These are phyloP conservation scores for Cephus spinipes DNA, from an alignment of 2,888 invertebrate species.

Conservation along the genomic window DNA sequence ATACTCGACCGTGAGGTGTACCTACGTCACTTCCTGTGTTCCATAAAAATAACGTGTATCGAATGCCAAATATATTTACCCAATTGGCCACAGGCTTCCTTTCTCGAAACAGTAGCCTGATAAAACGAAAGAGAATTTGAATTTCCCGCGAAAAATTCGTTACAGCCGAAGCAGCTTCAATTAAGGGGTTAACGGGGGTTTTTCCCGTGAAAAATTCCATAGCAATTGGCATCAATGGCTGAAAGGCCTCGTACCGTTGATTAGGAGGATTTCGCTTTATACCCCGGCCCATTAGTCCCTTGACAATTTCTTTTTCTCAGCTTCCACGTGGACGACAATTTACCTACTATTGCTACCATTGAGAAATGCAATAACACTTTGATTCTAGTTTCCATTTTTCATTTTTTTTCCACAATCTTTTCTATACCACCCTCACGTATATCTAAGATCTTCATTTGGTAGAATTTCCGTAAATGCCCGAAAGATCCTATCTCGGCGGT, in stretches of 20 bases:
- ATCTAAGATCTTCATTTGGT: neutral
- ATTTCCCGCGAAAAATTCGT: conserved; percentile 26
- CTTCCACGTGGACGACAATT: neutral
- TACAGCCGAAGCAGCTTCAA: conserved; percentile 35
- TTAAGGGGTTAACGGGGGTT: conserved; percentile 38
- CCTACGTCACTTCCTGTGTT: neutral
- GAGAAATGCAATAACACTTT: neutral
- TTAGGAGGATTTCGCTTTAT: neutral
- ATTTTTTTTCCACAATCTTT: neutral
- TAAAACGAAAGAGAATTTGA: conserved; percentile 37
- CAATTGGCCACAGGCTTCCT: neutral
- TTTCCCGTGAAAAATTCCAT: neutral
- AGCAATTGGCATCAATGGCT: neutral
- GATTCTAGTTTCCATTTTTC: neutral
- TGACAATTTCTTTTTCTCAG: neutral
- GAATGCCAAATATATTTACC: neutral
- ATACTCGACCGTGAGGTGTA: neutral
- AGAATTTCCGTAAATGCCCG: neutral
- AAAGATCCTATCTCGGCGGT: neutral
- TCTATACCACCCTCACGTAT: neutral
- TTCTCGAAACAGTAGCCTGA: neutral
- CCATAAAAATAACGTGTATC: neutral
- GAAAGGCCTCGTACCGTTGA: neutral
- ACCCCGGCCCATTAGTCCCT: neutral
- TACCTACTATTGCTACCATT: neutral